phyloP scores from a whole-genome alignment of 1,140 invertebrate genomes.

The Eumeta japonica region DNA sequence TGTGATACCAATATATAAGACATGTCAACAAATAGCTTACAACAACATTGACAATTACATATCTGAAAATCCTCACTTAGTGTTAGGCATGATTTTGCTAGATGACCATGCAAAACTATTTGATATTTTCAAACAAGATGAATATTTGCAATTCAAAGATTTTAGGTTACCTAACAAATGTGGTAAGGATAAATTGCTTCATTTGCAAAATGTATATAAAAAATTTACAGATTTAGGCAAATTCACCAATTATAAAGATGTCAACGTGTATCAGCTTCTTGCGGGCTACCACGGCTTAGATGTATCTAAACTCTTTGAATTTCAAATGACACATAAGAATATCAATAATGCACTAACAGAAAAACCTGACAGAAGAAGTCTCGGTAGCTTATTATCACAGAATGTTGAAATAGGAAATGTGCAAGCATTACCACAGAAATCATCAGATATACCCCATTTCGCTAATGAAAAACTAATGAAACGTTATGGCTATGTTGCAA shows the following conservation, averaged over 20 bases:
- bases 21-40: conserved; percentile 48
- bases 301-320: conserved; percentile 59
- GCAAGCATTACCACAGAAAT: conserved; percentile 38
- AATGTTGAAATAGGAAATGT: conserved; percentile 32
- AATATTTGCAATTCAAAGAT: conserved; percentile 43
- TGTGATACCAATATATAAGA: conserved; percentile 50
- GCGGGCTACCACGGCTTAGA: conserved; percentile 60
- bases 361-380: conserved; percentile 44
- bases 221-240: conserved; percentile 34
- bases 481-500: conserved; percentile 62
- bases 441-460: conserved; percentile 60
- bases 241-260: conserved; percentile 41
- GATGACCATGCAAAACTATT: conserved; percentile 46
- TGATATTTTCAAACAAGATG: conserved; percentile 48
- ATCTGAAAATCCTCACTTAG: conserved; percentile 43
- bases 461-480: conserved; percentile 56
- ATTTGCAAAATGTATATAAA: conserved; percentile 48
- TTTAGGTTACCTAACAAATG: conserved; percentile 44
- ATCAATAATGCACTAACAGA: conserved; percentile 22
- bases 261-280: conserved; percentile 60
- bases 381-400: conserved; percentile 42
- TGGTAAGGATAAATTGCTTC: conserved; percentile 46
- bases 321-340: conserved; percentile 38
- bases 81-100: conserved; percentile 48
- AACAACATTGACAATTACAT: conserved; percentile 45